Base-by-base conservation (phyloP, 2,797 vertebrate species). In the Acrocephalus scirpaceus region DNA sequence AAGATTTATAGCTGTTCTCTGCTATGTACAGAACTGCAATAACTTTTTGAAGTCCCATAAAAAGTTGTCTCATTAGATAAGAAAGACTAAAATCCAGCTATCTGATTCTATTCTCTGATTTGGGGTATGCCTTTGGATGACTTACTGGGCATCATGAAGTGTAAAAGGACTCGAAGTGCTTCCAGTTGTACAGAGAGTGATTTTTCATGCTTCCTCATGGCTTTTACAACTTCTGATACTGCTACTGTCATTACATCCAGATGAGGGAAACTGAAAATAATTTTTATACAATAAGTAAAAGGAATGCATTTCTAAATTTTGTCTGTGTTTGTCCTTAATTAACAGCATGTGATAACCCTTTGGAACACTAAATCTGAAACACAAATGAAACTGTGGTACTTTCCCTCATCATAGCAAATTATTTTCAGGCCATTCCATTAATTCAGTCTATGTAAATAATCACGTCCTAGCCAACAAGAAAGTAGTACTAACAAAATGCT, bases 71-170 rank as follows among this genome's bases (percentile, higher is more conserved):
- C 21, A 48, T 65, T 34, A 90, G n/a, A 25, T 36, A 88, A 69
- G 29, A 66, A 84, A 87, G 40, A 65, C 53, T 70, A 86, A 90
- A 93, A 36, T 8, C 4, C 54, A 80, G 40, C 26, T 78, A 36
- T 51, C 45, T 83, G 53, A 71, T 36, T 48, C n/a, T 54, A 2
- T 77, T 85, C 61, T 64, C 30, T 64, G 32, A 36, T 73, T 47
- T 70, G 45, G 6, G 14, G 25, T 30, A 47, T 34, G 45, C 32
- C 62, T 71, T 78, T 69, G 66, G 36, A 76, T 61, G 36, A 97
- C 97, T 97, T 97, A 99, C 99, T 98, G 61, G 99, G 98, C 67
- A 96, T 98, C 92, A 99, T 98, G 88, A 99, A 99, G 81, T 98
- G 98, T 95, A 99, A 97, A 91, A 99, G 98, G 86, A 98, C 98